Evolutionary conservation across 2,113 vertebrate species (phyloP), one percentile per base, ranked within the genome.

Genomic region (Phaethornis superciliosus): DNA sequence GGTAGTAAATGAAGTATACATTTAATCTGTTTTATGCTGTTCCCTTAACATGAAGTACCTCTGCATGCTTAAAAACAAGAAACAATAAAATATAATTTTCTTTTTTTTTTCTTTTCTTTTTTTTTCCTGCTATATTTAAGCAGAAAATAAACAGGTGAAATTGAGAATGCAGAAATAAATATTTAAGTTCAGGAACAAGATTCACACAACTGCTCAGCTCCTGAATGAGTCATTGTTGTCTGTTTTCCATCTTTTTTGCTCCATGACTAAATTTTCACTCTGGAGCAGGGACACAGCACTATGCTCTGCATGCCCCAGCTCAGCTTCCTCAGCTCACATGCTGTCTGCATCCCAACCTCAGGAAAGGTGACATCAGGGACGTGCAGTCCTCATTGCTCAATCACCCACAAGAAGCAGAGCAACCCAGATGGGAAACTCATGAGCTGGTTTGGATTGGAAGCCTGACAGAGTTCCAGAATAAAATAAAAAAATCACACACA

Each of bases 1-100:
- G 15, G 14, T 51, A 77, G 77, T 59, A 44, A 92, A 85, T 59
- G 37, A 88, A 15, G 47, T 60, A 59, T 33, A 55, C 77, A 92
- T 94, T 89, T 62, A 91, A 67, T 51, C 37, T 82, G 67, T 67
- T 89, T 95, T 64, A 85, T 91, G 37, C 30, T 74, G 33, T 82
- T 67, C 26, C 40, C 51, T 82, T 82, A 72, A 59, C 8, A 75
- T 46, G 8, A 94, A 90, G 42, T 46, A 55, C 15, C 21, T 20
- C 28, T 55, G 33, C 85, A 20, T 12, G 76, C 6, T 77, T 67
- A 80, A 69, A 82, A 75, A 3, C 8, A 94, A 69, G 52, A 79
- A 92, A 70, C 80, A 90, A 81, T 89, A 85, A 89, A 81, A 89
- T 88, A 90, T 44, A 4, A 2, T 20, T 20, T 20, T 37, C 40